A percentile compares a stretch with the other conserved stretches of the same genome.
Evolutionary conservation across 2,113 vertebrate species (phyloP).

Genomic region (Orthonyx spaldingii): DNA sequence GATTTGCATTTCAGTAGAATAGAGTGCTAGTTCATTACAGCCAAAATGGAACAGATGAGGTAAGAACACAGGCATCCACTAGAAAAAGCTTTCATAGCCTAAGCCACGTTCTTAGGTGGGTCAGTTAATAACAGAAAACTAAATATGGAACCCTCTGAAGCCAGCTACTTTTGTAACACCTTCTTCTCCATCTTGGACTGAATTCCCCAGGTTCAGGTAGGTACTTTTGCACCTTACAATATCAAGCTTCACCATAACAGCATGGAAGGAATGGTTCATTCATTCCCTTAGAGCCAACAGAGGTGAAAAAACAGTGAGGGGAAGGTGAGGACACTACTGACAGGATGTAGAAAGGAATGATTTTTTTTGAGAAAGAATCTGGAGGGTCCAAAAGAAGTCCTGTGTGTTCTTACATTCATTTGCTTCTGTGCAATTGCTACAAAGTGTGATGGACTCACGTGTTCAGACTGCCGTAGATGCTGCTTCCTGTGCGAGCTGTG

Average conservation of each 20-base stretch:
- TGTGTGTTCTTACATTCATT: background rate
- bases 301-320: background rate
- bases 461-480: conserved; percentile 95
- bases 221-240: background rate
- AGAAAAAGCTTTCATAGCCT: background rate
- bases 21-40: background rate
- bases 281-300: background rate
- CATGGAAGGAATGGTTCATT: background rate
- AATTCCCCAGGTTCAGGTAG: background rate
- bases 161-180: background rate
- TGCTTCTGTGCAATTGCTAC: background rate
- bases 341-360: background rate
- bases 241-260: background rate
- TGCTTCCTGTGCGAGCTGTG: conserved; percentile 93
- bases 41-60: background rate
- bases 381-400: background rate
- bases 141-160: background rate
- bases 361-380: background rate
- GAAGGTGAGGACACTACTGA: background rate
- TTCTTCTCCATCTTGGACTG: background rate
- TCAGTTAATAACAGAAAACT: background rate
- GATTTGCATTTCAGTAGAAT: background rate
- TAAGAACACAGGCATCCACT: background rate
- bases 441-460: conserved; percentile 79
- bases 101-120: background rate